Evolutionary conservation across 2,113 vertebrate species (phyloP), one percentile per base, ranked within the genome.

Genomic region (Morone saxatilis): DNA sequence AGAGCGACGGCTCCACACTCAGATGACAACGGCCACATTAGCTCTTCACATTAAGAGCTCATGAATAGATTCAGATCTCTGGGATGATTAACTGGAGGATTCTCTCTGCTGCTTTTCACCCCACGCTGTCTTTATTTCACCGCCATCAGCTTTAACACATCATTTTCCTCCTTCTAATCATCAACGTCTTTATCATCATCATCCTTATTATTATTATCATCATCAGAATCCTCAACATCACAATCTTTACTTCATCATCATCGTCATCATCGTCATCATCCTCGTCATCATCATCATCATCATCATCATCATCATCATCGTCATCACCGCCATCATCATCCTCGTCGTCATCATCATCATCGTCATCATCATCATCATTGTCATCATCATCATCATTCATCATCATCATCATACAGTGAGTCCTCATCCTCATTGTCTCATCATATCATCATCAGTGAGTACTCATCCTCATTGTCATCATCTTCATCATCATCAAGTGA

Each of bases 41-140:
- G 43, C 78, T 79, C 86, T 78, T 90, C 76, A 87, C 78, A 80
- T 81, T 80, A 84, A 75, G 82, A 69, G 62, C 79, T 73, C 68
- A 82, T 84, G 79, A 87, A 91, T 84, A 88, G 73, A 85, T 90
- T 90, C 84, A 73, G 70, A 89, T 89, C 20, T 83, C 38, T 47
- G 43, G 43, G 51, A 22, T 84, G 61, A 81, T 87, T 78, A 86
- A 60, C 65, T 62, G 43, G 53, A 86, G 51, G 36, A 84, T 54
- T 83, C 6, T 76, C 60, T 68, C 45, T 0, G 20, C 43, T 48
- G 20, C 38, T 70, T 53, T 79, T 81, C 59, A 45, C 22, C 17
- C 51, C 36, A 10, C 16, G 1, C 12, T 11, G 57, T 59, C 47
- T 40, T 22, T 12, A 74, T 56, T 7, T 4, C 16, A 10, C 40